A percentile compares a stretch with the other conserved stretches of the same genome.
Conservation (phyloP, 1,140 invertebrate genomes). For the Drosophila saltans region DNA sequence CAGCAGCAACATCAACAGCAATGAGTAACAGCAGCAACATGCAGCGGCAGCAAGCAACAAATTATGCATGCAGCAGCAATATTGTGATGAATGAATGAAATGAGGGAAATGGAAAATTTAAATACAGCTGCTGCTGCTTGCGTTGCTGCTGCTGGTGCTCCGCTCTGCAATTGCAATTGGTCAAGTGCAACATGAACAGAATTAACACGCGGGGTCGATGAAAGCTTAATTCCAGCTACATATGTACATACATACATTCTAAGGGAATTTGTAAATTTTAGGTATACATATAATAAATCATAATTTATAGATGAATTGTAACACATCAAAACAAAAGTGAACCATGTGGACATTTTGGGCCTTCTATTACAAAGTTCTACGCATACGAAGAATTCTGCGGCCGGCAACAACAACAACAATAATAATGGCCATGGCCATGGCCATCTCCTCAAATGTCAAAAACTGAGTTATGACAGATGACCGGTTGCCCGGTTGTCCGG, state of each 20-base stretch:
- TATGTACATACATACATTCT: no score
- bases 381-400: neutral
- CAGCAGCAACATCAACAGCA: neutral
- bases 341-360: conserved; percentile 36
- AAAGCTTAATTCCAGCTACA: neutral
- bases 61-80: conserved; percentile 31
- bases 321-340: conserved; percentile 61
- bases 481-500: conserved; percentile 16
- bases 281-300: conserved; percentile 69
- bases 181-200: conserved; percentile 48
- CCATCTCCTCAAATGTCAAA: conserved; percentile 64
- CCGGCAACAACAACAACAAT: conserved; percentile 12
- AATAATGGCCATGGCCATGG: conserved; percentile 35
- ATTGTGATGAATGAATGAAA: conserved; percentile 54
- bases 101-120: conserved; percentile 41
- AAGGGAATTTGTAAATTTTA: neutral
- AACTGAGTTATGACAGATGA: conserved; percentile 78
- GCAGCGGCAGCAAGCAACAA: conserved; percentile 25
- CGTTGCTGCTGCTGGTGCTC: neutral
- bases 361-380: conserved; percentile 31
- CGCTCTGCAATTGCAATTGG: conserved; percentile 55
- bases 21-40: conserved; percentile 1
- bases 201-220: conserved; percentile 39
- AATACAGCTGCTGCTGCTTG: conserved; percentile 30
- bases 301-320: conserved; percentile 61